phyloP scores from a whole-genome alignment of 2,888 invertebrate genomes.

The Macrosoma leucophasiata region DNA sequence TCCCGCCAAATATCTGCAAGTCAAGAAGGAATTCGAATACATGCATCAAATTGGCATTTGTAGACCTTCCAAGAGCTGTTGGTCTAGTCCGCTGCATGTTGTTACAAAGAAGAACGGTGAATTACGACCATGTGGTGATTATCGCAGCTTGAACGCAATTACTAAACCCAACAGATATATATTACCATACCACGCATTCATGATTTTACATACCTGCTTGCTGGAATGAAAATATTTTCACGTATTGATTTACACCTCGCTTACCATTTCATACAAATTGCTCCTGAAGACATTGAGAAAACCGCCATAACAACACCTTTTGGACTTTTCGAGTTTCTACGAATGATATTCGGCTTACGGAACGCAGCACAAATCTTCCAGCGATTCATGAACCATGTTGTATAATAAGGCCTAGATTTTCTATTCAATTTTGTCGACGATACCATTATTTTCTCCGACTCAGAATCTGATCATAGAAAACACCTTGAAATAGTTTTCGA shows the following conservation, averaged over 20 bases:
- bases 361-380: conserved; percentile 8
- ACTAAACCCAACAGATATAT: no score
- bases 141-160: no score
- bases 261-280: background rate
- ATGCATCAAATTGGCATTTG: conserved; percentile 17
- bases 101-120: no score
- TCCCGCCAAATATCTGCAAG: background rate
- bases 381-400: conserved; percentile 7
- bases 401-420: conserved; percentile 9
- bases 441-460: conserved; percentile 5
- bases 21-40: background rate
- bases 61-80: conserved; percentile 16
- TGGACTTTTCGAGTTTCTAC: conserved; percentile 20
- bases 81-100: no score
- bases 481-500: conserved; percentile 21
- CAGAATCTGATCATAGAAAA: conserved; percentile 8
- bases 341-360: conserved; percentile 7
- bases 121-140: no score
- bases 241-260: conserved; percentile 1
- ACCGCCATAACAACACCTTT: conserved; percentile 42
- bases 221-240: no score
- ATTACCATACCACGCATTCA: no score
- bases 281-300: conserved; percentile 13
- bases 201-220: no score
- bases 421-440: conserved; percentile 5